Evolutionary conservation across 1,140 invertebrate genomes (phyloP).

Genomic region (Medauroidea extradentata): DNA sequence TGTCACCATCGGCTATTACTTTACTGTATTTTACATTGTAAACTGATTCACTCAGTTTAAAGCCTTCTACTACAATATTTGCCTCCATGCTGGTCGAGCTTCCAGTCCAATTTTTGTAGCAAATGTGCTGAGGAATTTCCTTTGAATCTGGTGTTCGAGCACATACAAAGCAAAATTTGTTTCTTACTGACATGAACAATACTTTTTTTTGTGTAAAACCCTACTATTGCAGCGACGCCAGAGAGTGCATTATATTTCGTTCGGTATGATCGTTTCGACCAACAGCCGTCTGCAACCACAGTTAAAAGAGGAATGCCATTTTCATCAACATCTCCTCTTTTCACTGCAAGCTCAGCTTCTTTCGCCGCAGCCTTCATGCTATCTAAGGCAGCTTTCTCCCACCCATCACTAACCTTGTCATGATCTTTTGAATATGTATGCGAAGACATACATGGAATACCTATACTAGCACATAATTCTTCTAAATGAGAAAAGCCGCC

Average conservation of each 20-base stretch:
- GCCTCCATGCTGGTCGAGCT: constrained; percentile 28
- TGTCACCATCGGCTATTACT: constrained; percentile 36
- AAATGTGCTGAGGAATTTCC: constrained; percentile 5
- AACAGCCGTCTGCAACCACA: constrained; percentile 31
- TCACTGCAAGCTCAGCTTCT: constrained; percentile 4
- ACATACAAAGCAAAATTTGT: constrained; percentile 35
- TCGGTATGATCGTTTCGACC: constrained; percentile 31
- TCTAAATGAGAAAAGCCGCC: background rate
- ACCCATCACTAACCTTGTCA: background rate
- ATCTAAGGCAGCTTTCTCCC: background rate
- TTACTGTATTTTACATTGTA: constrained; percentile 31
- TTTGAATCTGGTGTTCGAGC: constrained; percentile 18
- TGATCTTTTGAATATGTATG: background rate
- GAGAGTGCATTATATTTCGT: constrained; percentile 32
- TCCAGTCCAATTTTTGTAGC: constrained; percentile 24
- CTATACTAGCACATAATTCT: background rate
- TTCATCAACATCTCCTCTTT: constrained; percentile 27
- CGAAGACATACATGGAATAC: background rate
- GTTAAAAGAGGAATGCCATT: constrained; percentile 34
- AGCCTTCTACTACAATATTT: constrained; percentile 32
- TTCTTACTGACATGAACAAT: constrained; percentile 28
- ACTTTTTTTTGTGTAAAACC: constrained; percentile 23
- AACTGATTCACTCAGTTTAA: constrained; percentile 22
- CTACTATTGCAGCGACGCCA: constrained; percentile 31
- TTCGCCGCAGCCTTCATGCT: background rate